phyloP scores from a whole-genome alignment of 1,140 invertebrate species.

The Leptinotarsa defecta region DNA sequence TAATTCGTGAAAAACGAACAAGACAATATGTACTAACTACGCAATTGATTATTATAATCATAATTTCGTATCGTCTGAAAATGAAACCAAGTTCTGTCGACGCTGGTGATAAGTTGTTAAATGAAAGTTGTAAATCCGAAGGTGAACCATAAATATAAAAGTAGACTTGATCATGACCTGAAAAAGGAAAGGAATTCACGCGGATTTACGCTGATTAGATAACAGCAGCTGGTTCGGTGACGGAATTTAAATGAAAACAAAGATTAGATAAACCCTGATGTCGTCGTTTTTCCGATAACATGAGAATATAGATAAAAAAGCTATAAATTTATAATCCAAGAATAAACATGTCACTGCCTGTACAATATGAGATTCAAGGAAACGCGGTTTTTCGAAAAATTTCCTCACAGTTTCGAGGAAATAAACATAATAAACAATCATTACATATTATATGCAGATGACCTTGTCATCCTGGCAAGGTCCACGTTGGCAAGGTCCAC shows the following conservation, averaged over 20 bases:
- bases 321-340: not conserved
- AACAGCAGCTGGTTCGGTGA: conserved; percentile 1
- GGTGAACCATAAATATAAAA: conserved; percentile 8
- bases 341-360: too few relatives aligned
- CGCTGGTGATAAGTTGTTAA: not conserved
- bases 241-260: not conserved
- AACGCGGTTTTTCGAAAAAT: too few relatives aligned
- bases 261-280: not conserved
- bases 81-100: not conserved
- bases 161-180: conserved; percentile 16
- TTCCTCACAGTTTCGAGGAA: too few relatives aligned
- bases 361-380: too few relatives aligned
- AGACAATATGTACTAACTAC: not conserved
- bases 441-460: too few relatives aligned
- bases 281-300: not conserved
- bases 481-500: too few relatives aligned
- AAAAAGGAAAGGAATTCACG: conserved; percentile 6
- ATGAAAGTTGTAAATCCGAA: conserved; percentile 22
- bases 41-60: conserved; percentile 1
- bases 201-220: conserved; percentile 9
- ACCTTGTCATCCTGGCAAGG: too few relatives aligned
- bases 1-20: too few relatives aligned
- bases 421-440: too few relatives aligned
- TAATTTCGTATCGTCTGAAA: not conserved
- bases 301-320: not conserved